Evolutionary conservation across 2,888 invertebrate genomes (phyloP).

Genomic region (Drosophila emarginata): DNA sequence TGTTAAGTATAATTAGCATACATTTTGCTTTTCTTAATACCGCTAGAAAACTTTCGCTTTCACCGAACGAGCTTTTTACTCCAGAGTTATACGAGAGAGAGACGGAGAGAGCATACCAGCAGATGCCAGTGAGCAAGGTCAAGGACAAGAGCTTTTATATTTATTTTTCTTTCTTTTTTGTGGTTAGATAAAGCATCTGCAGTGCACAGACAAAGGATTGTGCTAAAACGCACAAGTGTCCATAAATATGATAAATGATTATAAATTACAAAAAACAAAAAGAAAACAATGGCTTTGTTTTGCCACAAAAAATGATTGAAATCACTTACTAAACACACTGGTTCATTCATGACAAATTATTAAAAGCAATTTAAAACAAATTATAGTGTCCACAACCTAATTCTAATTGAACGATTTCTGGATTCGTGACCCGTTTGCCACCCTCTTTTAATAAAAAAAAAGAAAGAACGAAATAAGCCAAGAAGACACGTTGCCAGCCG

Average conservation of each 20-base stretch:
- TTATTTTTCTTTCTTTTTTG: constrained; percentile 31
- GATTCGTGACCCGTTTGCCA: constrained; percentile 1
- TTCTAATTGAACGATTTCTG: constrained; percentile 4
- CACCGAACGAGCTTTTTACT: constrained; percentile 18
- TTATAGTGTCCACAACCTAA: constrained; percentile 9
- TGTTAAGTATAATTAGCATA: constrained; percentile 19
- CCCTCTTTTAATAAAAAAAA: neutral
- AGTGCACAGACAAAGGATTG: constrained; percentile 23
- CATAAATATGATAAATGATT: neutral
- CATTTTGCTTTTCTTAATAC: neutral
- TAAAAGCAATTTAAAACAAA: constrained; percentile 9
- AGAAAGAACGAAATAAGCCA: neutral
- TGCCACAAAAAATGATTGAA: constrained; percentile 20
- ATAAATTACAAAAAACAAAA: constrained; percentile 11
- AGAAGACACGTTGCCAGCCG: constrained; percentile 2
- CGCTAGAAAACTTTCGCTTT: constrained; percentile 37
- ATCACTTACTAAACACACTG: constrained; percentile 69
- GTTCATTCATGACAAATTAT: constrained; percentile 48
- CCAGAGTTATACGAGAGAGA: constrained; percentile 14
- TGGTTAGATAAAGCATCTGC: constrained; percentile 69
- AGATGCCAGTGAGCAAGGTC: constrained; percentile 65
- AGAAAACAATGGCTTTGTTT: constrained; percentile 35
- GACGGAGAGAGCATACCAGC: constrained; percentile 18
- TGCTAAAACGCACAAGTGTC: neutral
- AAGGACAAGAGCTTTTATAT: constrained; percentile 67